Percentiles rank a stretch among this genome's conserved stretches.
phyloP scores from a whole-genome alignment of 2,797 vertebrate genomes.

The Notamacropus eugenii region DNA sequence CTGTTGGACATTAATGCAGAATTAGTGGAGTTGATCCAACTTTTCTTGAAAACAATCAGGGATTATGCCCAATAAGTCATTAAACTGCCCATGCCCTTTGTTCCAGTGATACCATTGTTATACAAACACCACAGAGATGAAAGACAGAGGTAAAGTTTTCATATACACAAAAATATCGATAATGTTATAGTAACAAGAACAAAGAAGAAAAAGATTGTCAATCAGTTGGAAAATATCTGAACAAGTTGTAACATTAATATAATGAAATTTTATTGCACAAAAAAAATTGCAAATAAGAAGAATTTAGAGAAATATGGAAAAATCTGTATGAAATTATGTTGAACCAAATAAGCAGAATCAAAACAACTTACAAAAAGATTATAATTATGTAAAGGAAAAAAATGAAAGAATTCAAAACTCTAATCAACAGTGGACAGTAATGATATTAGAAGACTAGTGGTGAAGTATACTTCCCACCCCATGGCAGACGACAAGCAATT shows the following conservation, averaged over 20 bases:
- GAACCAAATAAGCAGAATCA: background rate
- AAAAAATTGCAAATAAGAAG: background rate
- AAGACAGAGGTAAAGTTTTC: background rate
- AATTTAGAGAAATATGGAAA: background rate
- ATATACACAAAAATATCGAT: background rate
- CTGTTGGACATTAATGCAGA: background rate
- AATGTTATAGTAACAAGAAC: background rate
- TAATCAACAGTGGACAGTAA: background rate
- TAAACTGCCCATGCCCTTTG: background rate
- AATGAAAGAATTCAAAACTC: background rate
- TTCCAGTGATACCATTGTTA: background rate
- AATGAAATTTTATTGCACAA: background rate
- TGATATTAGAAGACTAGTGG: background rate
- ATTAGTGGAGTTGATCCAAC: background rate
- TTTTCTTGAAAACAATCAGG: background rate
- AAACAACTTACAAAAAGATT: background rate
- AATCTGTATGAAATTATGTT: background rate
- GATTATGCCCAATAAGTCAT: background rate
- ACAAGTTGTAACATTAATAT: background rate
- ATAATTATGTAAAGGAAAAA: background rate
- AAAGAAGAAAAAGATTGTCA: background rate
- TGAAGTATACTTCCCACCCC: background rate
- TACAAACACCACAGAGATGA: background rate
- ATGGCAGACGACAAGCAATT: background rate
- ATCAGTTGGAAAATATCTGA: background rate